Base-by-base conservation (phyloP, 1,140 invertebrate genomes). In the Trichonephila inaurata region DNA sequence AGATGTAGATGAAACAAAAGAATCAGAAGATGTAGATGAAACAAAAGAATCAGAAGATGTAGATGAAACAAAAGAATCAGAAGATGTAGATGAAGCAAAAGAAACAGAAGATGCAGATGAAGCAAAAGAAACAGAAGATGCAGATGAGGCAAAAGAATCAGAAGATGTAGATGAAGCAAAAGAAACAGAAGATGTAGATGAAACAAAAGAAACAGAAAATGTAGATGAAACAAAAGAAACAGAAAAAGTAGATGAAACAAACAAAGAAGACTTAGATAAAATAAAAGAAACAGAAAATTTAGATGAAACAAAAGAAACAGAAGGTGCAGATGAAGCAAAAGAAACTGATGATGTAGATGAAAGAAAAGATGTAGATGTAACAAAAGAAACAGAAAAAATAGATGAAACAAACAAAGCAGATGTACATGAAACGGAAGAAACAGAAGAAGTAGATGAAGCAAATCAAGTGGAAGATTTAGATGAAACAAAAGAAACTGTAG, bases 241-340 rank as follows among this genome's bases (percentile, higher is more conserved):
- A 95, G 95, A 95, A 69, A 95, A 95, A 69, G 95, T 94, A 66
- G 89, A 14, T 62, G 24, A 61, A 24, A 18, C 0, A 33, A 7
- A 88, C 12, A 2, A 64, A 58, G 21, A 24, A n/a, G 69, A 24
- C 1, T 28, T 28, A 28, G 88, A 89, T 33, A 8, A 51, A 51
- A 12, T 1, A 51, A 10, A 89, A 89, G 95, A 95, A 95, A 94
- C 94, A 95, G 95, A 51, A 94, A 95, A 19, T 95, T 95, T 95
- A 72, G 92, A 14, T 62, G 24, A 61, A 24, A 28, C 18, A 33
- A 7, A 88, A 88, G 60, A 64, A 28, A 19, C 33, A 21, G 21
- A 28, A n/a, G 69, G 77, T 60, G 16, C 1, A 44, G 40, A 89
- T 2, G 14, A 28, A 64, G 6, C 12, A 82, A 16, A 62, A 83